Evolutionary conservation across 2,113 vertebrate species (phyloP).

Genomic region (Pleuronectes platessa): DNA sequence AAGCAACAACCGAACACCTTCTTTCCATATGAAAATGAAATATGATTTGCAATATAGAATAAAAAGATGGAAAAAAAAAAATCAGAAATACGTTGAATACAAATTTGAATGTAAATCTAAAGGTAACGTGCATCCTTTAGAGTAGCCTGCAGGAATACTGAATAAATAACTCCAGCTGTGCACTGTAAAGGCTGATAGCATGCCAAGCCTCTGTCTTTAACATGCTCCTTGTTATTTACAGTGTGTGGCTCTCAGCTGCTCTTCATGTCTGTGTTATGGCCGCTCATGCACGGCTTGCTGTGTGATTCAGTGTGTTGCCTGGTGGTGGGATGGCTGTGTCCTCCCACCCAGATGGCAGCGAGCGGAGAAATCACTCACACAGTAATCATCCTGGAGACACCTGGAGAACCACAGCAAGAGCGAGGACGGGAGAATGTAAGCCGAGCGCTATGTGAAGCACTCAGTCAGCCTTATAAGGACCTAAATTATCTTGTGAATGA

Average conservation of each 20-base stretch:
- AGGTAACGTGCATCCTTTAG: background rate
- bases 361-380: constrained; percentile 62
- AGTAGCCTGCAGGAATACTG: background rate
- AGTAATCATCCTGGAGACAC: constrained; percentile 62
- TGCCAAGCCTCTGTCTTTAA: constrained; percentile 6
- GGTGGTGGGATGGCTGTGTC: constrained; percentile 23
- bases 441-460: constrained; percentile 45
- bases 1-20: too few relatives aligned
- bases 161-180: background rate
- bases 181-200: background rate
- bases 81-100: too few relatives aligned
- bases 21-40: background rate
- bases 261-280: constrained; percentile 11
- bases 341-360: constrained; percentile 60
- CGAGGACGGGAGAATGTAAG: constrained; percentile 34
- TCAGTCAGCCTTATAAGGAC: constrained; percentile 58
- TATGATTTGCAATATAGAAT: background rate
- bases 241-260: constrained; percentile 27
- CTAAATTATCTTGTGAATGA: constrained; percentile 46
- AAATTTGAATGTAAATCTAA: too few relatives aligned
- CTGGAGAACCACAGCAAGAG: constrained; percentile 46
- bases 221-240: constrained; percentile 3
- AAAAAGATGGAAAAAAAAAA: too few relatives aligned
- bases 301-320: constrained; percentile 1
- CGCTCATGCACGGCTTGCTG: constrained; percentile 15